Percentiles rank a stretch among this genome's conserved stretches.
Evolutionary conservation across 2,888 invertebrate genomes (phyloP).

Genomic region (Ennomos fuscantarius): DNA sequence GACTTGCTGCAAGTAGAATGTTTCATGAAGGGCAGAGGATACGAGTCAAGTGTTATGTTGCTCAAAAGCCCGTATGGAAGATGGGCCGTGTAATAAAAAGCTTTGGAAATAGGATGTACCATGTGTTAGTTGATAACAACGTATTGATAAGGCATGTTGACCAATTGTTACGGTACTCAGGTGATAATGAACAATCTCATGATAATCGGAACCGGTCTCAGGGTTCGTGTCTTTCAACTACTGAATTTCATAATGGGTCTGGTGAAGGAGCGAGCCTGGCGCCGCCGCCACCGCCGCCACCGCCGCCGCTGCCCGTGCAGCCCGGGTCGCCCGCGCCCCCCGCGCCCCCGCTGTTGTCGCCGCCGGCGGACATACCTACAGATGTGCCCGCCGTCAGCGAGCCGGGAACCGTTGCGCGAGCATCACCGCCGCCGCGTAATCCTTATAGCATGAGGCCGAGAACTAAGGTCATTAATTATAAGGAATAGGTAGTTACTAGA

Average conservation of each 20-base stretch:
- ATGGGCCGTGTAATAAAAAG: neutral
- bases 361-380: neutral
- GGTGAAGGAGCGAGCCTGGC: neutral
- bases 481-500: neutral
- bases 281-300: no score
- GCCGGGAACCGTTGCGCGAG: neutral
- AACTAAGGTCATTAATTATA: neutral
- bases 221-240: neutral
- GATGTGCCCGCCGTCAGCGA: neutral
- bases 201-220: neutral
- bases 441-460: neutral
- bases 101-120: neutral
- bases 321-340: neutral
- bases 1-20: neutral
- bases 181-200: neutral
- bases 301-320: neutral
- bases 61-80: neutral
- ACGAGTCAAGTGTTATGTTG: neutral
- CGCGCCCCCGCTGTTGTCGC: neutral
- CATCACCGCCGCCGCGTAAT: neutral
- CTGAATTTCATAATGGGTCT: neutral
- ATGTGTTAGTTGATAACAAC: neutral
- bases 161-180: neutral
- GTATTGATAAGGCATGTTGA: neutral
- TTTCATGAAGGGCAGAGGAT: slow-evolving; percentile 1